phyloP scores from a whole-genome alignment of 2,888 invertebrate species.

The Stenolophus ochropezus region DNA sequence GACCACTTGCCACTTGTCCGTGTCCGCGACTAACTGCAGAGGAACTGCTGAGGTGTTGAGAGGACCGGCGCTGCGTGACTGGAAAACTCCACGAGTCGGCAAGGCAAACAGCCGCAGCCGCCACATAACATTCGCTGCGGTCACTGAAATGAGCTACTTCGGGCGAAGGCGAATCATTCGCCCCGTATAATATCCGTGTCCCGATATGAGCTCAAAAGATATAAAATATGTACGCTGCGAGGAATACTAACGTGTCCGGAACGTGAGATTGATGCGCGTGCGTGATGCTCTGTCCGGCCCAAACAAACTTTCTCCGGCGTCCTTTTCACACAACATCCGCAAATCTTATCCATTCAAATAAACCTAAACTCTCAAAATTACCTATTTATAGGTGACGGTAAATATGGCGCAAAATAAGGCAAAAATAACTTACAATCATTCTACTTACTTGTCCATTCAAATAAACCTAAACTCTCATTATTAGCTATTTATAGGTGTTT shows the following conservation, averaged over 20 bases:
- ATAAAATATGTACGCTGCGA: constrained; percentile 70
- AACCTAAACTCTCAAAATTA: too few species aligned
- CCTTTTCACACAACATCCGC: not conserved
- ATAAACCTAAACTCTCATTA: too few species aligned
- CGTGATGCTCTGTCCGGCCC: not conserved
- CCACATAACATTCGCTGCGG: constrained; percentile 68
- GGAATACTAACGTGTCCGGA: constrained; percentile 69
- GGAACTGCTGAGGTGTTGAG: constrained; percentile 68
- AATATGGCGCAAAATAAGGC: too few species aligned
- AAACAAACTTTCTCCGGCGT: constrained; percentile 13
- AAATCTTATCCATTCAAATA: not conserved
- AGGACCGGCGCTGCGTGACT: constrained; percentile 67
- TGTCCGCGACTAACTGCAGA: constrained; percentile 62
- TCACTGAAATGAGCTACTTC: constrained; percentile 71
- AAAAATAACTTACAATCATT: too few species aligned
- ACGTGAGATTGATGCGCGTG: constrained; percentile 61
- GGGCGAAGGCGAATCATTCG: constrained; percentile 70
- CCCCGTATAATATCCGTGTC: constrained; percentile 70
- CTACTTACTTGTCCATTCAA: too few species aligned
- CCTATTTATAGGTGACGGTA: too few species aligned
- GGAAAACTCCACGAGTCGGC: constrained; percentile 61
- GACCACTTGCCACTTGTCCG: constrained; percentile 51
- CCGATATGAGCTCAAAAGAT: constrained; percentile 71
- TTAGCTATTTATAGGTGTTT: too few species aligned
- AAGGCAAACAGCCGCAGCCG: not conserved